Percentiles rank a stretch among this genome's conserved stretches.
phyloP scores from a whole-genome alignment of 2,888 invertebrate species.

The Fragum whitleyi region DNA sequence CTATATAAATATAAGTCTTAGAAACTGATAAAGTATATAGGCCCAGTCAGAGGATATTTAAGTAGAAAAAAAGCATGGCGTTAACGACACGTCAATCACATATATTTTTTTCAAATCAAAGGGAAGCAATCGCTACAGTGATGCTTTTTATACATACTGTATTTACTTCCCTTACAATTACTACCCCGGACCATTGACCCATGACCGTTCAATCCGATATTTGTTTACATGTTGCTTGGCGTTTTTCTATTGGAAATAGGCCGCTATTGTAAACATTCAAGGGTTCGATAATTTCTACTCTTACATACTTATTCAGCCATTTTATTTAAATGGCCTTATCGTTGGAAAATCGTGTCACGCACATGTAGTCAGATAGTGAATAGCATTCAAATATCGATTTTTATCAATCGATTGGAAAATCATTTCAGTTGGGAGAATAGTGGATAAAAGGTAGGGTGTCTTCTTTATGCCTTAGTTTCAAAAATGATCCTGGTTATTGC shows the following conservation, averaged over 20 bases:
- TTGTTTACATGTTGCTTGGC: constrained; percentile 43
- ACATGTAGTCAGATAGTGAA: constrained; percentile 2
- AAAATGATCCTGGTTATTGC: too few species aligned
- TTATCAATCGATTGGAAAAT: constrained; percentile 2
- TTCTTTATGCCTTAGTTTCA: not conserved
- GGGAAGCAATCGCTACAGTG: too few species aligned
- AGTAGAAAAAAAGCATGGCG: too few species aligned
- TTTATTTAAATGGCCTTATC: not conserved
- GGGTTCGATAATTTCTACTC: not conserved
- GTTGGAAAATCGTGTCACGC: not conserved
- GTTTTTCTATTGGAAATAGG: constrained; percentile 12
- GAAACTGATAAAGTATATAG: too few species aligned
- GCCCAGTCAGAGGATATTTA: too few species aligned
- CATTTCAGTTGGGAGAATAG: not conserved
- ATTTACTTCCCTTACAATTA: too few species aligned
- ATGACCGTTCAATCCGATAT: not conserved
- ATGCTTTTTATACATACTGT: too few species aligned
- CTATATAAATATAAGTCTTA: too few species aligned
- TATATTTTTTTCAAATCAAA: too few species aligned
- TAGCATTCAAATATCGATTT: constrained; percentile 8
- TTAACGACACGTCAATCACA: too few species aligned
- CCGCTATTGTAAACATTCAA: constrained; percentile 1
- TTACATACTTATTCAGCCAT: not conserved
- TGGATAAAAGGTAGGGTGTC: constrained; percentile 1
- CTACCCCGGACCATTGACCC: constrained; percentile 1